These are phyloP conservation scores for Mycalesis mineus DNA, from an alignment of 2,888 invertebrate species.

Conservation along the genomic window DNA sequence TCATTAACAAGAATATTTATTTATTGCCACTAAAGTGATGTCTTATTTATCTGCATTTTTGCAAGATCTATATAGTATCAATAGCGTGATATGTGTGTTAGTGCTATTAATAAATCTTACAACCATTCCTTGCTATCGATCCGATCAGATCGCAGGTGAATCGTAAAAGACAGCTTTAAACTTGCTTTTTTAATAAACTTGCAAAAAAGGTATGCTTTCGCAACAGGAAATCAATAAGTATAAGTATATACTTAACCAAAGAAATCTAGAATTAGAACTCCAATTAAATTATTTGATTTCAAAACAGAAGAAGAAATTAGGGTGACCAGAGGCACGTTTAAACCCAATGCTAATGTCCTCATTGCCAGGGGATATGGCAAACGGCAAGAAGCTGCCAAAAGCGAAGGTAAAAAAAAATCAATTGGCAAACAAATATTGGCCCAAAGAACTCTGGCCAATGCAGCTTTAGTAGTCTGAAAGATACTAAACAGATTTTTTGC, in stretches of 20 bases:
- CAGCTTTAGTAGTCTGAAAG: not conserved
- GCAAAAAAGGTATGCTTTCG: not conserved
- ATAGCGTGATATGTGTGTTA: too few relatives aligned
- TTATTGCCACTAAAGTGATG: too few relatives aligned
- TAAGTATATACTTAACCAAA: not conserved
- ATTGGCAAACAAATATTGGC: not conserved
- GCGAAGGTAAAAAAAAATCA: constrained; percentile 35
- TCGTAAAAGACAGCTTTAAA: not conserved
- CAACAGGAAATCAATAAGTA: not conserved
- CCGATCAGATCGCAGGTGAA: too few relatives aligned
- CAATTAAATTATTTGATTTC: constrained; percentile 39
- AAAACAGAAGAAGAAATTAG: constrained; percentile 66
- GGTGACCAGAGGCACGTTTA: constrained; percentile 60
- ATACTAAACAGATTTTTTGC: not conserved
- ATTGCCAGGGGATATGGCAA: constrained; percentile 66
- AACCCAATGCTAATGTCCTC: constrained; percentile 60
- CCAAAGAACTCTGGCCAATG: not conserved
- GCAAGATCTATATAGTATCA: too few relatives aligned
- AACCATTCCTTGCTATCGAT: too few relatives aligned
- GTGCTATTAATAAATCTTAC: too few relatives aligned
- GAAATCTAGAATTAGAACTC: constrained; percentile 11
- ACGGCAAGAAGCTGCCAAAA: constrained; percentile 29
- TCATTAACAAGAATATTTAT: too few relatives aligned
- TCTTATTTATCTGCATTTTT: too few relatives aligned
- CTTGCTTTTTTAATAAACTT: not conserved